Evolutionary conservation across 2,888 invertebrate genomes (phyloP).

Genomic region (Anoncus sp.): DNA sequence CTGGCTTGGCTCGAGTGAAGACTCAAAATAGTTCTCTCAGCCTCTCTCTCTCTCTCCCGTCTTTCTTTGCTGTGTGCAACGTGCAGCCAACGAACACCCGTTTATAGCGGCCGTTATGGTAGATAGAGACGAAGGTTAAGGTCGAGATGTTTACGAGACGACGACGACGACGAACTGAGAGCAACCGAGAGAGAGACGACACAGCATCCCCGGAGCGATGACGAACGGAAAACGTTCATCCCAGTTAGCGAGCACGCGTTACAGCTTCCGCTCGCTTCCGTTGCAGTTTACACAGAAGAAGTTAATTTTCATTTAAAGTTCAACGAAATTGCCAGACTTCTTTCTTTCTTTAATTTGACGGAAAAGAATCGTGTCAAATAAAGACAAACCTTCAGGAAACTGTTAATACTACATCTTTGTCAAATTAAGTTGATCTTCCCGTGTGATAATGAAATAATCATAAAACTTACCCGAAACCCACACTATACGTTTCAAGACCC

Average conservation of each 20-base stretch:
- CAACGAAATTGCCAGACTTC: not conserved
- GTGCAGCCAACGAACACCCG: constrained; percentile 37
- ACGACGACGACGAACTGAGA: constrained; percentile 53
- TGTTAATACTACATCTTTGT: too few relatives aligned
- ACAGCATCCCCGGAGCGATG: constrained; percentile 40
- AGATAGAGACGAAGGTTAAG: constrained; percentile 57
- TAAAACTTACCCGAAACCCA: too few relatives aligned
- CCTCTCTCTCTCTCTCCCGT: constrained; percentile 52
- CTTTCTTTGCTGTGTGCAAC: constrained; percentile 14
- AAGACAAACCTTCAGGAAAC: too few relatives aligned
- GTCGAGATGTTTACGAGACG: constrained; percentile 57
- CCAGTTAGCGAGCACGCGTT: constrained; percentile 38
- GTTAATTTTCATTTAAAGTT: constrained; percentile 2
- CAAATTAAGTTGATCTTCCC: too few relatives aligned
- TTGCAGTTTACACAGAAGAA: not conserved
- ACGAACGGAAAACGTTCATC: constrained; percentile 56
- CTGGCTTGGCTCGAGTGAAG: constrained; percentile 56
- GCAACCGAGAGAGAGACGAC: constrained; percentile 21
- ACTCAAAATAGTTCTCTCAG: constrained; percentile 69
- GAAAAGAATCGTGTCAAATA: too few relatives aligned
- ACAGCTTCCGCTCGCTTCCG: constrained; percentile 34
- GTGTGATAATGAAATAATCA: too few relatives aligned
- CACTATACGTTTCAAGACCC: too few relatives aligned
- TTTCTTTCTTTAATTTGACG: too few relatives aligned
- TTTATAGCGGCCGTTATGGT: constrained; percentile 20